Percentiles rank a stretch among this genome's conserved stretches.
These are phyloP conservation scores for Eupeodes luniger DNA, from an alignment of 2,888 invertebrate genomes.

Conservation along the genomic window DNA sequence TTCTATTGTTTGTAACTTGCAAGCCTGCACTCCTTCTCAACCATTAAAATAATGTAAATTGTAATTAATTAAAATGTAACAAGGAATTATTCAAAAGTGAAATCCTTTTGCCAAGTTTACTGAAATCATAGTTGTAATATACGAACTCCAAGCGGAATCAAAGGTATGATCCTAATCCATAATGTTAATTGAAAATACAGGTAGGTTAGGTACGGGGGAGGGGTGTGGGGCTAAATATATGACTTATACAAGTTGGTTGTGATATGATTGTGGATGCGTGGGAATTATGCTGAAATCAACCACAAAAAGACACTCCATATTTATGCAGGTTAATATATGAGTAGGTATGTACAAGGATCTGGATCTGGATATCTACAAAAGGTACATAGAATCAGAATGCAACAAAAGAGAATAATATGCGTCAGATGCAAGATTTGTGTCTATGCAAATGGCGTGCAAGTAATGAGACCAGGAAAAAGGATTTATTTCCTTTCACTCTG, in stretches of 20 bases:
- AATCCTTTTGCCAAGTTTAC: background rate
- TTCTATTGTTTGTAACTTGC: background rate
- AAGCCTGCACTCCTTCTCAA: background rate
- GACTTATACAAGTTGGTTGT: background rate
- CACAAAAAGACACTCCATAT: constrained; percentile 15
- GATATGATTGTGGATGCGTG: background rate
- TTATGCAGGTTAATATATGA: too few species aligned
- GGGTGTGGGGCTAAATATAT: background rate
- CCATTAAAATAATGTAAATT: background rate
- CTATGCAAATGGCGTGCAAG: constrained; percentile 67
- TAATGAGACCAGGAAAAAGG: constrained; percentile 68
- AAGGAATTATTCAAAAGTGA: background rate
- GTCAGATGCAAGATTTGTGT: constrained; percentile 69
- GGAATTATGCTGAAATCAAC: constrained; percentile 7
- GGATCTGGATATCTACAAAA: background rate
- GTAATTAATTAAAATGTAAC: background rate
- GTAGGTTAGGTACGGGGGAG: too few species aligned
- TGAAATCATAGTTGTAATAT: background rate
- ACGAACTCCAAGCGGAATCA: too few species aligned
- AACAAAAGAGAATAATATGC: constrained; percentile 61
- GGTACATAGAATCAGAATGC: constrained; percentile 26
- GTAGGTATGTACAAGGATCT: background rate
- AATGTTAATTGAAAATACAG: constrained; percentile 4
- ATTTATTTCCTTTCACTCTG: constrained; percentile 69
- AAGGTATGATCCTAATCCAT: background rate